Conservation (phyloP, 2,797 vertebrate genomes). For the Arctocebus calabarensis region DNA sequence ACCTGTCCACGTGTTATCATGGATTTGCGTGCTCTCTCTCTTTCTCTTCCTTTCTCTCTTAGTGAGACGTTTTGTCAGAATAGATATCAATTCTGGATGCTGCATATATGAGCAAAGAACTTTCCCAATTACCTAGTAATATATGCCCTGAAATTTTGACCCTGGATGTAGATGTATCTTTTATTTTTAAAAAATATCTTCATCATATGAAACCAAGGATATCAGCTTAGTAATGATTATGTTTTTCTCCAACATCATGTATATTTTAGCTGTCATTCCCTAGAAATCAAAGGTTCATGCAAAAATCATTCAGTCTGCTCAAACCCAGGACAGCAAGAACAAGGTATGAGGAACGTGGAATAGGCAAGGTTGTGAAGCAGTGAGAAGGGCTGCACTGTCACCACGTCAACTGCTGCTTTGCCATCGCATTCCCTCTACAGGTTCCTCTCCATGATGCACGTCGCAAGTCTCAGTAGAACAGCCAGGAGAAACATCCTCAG, state of each 20-base stretch:
- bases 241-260: neutral
- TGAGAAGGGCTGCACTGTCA: too few species aligned
- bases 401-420: neutral
- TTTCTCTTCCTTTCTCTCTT: neutral
- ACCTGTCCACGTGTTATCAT: neutral
- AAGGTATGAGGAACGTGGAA: neutral
- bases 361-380: neutral
- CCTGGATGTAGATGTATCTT: neutral
- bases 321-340: neutral
- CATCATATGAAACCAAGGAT: neutral
- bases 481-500: neutral
- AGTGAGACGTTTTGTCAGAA: neutral
- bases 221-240: neutral
- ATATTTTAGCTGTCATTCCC: neutral
- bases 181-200: neutral
- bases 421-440: neutral
- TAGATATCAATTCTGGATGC: neutral
- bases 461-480: neutral
- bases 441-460: neutral
- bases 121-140: neutral
- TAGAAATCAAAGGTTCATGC: neutral
- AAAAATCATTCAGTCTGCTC: neutral
- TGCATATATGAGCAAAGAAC: neutral
- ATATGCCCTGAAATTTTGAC: constrained; percentile 32
- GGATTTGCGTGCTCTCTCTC: neutral